Evolutionary conservation across 2,113 vertebrate genomes (phyloP).

Genomic region (Leptocoma aspasia): DNA sequence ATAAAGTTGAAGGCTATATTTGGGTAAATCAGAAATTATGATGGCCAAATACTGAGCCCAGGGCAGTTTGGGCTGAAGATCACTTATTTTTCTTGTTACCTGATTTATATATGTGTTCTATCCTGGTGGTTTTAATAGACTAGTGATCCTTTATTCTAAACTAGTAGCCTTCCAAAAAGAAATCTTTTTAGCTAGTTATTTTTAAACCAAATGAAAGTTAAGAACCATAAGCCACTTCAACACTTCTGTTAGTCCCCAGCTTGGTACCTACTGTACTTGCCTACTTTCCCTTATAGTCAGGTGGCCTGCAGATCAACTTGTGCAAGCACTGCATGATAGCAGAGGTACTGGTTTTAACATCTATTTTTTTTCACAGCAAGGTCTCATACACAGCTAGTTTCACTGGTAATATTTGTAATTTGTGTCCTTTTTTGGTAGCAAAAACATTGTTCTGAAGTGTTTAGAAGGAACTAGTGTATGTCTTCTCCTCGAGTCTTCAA

Average conservation of each 20-base stretch:
- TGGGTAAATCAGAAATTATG: neutral
- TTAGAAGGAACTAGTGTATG: neutral
- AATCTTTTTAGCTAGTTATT: neutral
- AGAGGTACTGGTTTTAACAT: neutral
- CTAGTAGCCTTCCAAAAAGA: neutral
- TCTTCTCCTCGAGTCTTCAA: neutral
- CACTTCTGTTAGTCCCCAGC: neutral
- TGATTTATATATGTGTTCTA: neutral
- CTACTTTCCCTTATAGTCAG: neutral
- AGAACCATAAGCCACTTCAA: neutral
- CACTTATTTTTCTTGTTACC: neutral
- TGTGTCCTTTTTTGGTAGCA: neutral
- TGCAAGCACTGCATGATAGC: neutral
- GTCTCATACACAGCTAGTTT: neutral
- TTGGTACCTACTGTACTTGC: neutral
- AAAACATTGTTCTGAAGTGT: neutral
- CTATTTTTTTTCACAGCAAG: neutral
- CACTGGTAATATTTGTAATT: neutral
- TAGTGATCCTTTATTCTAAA: neutral
- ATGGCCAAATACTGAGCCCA: neutral
- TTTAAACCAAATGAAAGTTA: neutral
- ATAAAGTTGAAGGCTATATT: neutral
- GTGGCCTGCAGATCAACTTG: neutral
- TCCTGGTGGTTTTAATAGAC: neutral
- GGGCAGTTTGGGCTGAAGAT: neutral